Conservation (phyloP, 2,797 vertebrate species). For the Adelosebastes latens region DNA sequence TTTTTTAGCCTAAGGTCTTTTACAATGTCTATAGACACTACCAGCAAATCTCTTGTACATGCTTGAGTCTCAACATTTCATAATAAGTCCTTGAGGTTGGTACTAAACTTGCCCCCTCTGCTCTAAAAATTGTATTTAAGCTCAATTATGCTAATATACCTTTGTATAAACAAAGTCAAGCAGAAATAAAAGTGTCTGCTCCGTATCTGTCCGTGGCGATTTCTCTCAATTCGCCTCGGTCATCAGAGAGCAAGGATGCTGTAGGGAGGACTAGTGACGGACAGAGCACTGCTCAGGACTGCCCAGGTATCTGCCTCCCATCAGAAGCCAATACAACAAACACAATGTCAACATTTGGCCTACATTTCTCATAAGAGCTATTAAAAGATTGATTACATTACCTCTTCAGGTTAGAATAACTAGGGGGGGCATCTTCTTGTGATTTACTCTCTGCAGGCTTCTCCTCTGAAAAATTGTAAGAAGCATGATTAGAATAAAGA, state of each 20-base stretch:
- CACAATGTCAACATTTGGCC: not conserved
- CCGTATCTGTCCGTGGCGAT: constrained; percentile 99
- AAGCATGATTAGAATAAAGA: not conserved
- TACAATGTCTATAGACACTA: not conserved
- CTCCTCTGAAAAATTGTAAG: constrained; percentile 30
- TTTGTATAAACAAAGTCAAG: not conserved
- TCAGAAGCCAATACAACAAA: not conserved
- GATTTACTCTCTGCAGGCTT: constrained; percentile 9
- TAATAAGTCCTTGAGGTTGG: not conserved
- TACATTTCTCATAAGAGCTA: not conserved
- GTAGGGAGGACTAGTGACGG: constrained; percentile 91
- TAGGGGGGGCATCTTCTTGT: not conserved
- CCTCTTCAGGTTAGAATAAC: constrained; percentile 38
- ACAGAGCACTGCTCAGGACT: constrained; percentile 83
- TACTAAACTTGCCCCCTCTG: not conserved
- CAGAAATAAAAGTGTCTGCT: constrained; percentile 83
- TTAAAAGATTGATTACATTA: constrained; percentile 24
- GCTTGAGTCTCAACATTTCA: not conserved
- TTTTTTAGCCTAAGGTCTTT: not conserved
- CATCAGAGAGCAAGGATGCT: constrained; percentile 94
- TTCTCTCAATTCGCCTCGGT: constrained; percentile 96
- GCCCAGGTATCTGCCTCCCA: constrained; percentile 94
- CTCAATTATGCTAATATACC: not conserved
- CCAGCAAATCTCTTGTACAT: not conserved
- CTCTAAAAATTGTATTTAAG: not conserved